Percentiles rank a stretch among this genome's conserved stretches.
phyloP scores from a whole-genome alignment of 2,888 invertebrate genomes.

The Drosophila mulleri region DNA sequence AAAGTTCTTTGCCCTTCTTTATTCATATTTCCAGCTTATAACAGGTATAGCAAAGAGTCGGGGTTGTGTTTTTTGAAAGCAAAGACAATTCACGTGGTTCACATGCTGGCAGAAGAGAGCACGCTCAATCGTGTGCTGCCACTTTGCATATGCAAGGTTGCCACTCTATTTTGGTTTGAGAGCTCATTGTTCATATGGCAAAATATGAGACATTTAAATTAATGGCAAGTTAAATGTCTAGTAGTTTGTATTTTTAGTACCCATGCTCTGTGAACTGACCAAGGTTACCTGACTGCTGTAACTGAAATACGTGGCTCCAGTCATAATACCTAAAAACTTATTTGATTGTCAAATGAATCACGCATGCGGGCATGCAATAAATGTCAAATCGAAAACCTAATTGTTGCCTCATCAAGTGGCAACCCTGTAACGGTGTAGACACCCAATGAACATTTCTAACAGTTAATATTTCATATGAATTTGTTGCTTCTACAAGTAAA shows the following conservation, averaged over 20 bases:
- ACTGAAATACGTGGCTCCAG: background rate
- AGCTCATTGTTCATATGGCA: background rate
- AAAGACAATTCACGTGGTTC: background rate
- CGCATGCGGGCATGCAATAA: background rate
- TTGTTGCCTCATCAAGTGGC: background rate
- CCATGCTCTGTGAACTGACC: background rate
- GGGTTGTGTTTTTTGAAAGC: background rate
- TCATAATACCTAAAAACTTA: background rate
- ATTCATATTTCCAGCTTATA: background rate
- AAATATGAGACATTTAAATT: background rate
- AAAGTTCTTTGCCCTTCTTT: background rate
- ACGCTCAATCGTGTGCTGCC: background rate
- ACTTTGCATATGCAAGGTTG: conserved; percentile 5
- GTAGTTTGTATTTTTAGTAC: background rate
- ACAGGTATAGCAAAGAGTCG: background rate
- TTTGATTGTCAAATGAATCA: background rate
- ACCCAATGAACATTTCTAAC: background rate
- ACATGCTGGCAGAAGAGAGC: background rate
- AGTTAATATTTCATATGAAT: background rate
- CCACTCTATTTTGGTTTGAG: conserved; percentile 1
- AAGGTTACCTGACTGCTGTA: background rate
- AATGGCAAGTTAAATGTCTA: background rate
- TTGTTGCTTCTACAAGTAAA: background rate
- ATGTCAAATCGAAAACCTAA: background rate
- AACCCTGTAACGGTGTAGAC: background rate